These are phyloP conservation scores for Panorpa germanica DNA, from an alignment of 2,888 invertebrate species.

Conservation along the genomic window DNA sequence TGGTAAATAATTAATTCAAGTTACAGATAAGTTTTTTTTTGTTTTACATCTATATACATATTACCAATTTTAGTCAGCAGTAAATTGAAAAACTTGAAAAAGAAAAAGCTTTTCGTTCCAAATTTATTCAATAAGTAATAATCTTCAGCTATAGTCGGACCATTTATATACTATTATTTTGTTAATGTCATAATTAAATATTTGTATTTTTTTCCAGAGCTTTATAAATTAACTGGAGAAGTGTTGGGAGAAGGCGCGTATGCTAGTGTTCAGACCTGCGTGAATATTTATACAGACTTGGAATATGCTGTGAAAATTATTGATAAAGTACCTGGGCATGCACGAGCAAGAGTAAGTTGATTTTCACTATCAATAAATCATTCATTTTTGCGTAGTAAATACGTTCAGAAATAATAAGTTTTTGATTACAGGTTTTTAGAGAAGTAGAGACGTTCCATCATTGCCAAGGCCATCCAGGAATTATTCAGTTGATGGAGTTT, in stretches of 20 bases:
- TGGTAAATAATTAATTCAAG: too few relatives aligned
- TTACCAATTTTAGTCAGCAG: too few relatives aligned
- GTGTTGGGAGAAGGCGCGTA: conserved; percentile 93
- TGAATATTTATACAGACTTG: conserved; percentile 74
- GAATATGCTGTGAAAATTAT: conserved; percentile 97
- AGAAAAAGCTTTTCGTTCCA: too few relatives aligned
- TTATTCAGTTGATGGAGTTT: conserved; percentile 93
- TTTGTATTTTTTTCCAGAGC: conserved; percentile 39
- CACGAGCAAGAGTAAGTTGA: conserved; percentile 47
- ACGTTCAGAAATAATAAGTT: too few relatives aligned
- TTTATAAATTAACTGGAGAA: conserved; percentile 89
- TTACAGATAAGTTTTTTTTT: too few relatives aligned
- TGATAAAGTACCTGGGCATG: conserved; percentile 87
- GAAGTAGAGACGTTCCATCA: conserved; percentile 99
- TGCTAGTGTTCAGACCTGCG: conserved; percentile 87
- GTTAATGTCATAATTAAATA: conserved; percentile 2
- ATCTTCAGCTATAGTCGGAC: too few relatives aligned
- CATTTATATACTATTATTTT: conserved; percentile 4
- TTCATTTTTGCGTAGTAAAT: too few relatives aligned
- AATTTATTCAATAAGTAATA: too few relatives aligned
- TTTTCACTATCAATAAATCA: too few relatives aligned
- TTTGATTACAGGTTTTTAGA: conserved; percentile 50
- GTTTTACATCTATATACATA: too few relatives aligned
- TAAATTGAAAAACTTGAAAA: too few relatives aligned
- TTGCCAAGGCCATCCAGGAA: conserved; percentile 93